Percentiles rank a stretch among this genome's conserved stretches.
Evolutionary conservation across 2,797 vertebrate genomes (phyloP).

Genomic region (Phoxinus dragarum): DNA sequence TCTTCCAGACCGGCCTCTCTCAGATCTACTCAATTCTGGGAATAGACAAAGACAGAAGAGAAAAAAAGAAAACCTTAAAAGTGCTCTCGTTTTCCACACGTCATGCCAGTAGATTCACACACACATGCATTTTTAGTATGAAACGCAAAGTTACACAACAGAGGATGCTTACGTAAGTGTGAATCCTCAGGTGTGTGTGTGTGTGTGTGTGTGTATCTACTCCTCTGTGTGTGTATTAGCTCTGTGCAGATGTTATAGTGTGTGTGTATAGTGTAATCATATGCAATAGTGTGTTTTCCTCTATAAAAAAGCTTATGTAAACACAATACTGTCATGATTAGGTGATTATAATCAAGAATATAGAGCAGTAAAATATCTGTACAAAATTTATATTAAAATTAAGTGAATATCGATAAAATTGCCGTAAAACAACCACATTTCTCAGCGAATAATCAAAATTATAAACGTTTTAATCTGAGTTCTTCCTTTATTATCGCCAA

Average conservation of each 20-base stretch:
- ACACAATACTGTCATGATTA: not conserved
- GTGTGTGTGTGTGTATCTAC: not conserved
- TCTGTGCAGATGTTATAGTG: not conserved
- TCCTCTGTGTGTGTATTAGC: no score
- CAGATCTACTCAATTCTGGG: not conserved
- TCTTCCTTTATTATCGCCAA: not conserved
- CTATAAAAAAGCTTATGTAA: not conserved
- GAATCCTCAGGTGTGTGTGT: not conserved
- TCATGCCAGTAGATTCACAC: not conserved
- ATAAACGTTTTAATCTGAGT: not conserved
- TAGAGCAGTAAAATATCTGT: not conserved
- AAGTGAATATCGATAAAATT: not conserved
- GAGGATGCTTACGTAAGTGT: not conserved
- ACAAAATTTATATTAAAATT: not conserved
- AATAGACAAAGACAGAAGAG: not conserved
- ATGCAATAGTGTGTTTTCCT: not conserved
- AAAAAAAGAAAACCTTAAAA: not conserved
- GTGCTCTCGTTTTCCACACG: not conserved
- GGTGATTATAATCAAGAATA: not conserved
- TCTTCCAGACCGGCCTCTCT: not conserved
- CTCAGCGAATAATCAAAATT: not conserved
- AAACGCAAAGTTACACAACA: slow-evolving; percentile 8
- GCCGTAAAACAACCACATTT: not conserved
- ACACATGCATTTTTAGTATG: not conserved
- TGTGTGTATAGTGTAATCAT: not conserved